Percentiles rank a stretch among this genome's conserved stretches.
phyloP scores from a whole-genome alignment of 1,140 invertebrate species.

The Drosophila watanabei region DNA sequence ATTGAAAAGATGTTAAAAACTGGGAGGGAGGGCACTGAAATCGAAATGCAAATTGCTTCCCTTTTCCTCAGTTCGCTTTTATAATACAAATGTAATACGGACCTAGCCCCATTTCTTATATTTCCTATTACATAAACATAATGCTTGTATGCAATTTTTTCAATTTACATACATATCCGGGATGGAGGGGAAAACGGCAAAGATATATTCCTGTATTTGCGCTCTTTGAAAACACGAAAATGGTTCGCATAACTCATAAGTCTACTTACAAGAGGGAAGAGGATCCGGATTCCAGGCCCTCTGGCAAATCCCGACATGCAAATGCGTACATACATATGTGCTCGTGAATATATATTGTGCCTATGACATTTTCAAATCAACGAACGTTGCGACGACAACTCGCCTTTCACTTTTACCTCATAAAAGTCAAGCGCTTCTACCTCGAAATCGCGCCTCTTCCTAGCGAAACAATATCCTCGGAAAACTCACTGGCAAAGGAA shows the following conservation, averaged over 20 bases:
- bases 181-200: not conserved
- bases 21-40: conserved; percentile 8
- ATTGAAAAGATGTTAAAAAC: conserved; percentile 36
- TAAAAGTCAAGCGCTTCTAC: conserved; percentile 45
- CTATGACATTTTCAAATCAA: conserved; percentile 74
- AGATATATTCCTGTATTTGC: conserved; percentile 32
- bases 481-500: conserved; percentile 6
- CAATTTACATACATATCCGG: conserved; percentile 47
- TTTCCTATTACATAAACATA: conserved; percentile 56
- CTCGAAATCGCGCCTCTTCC: conserved; percentile 34
- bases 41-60: conserved; percentile 43
- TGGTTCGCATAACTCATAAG: conserved; percentile 57
- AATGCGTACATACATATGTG: conserved; percentile 24
- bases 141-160: conserved; percentile 46
- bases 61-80: not conserved
- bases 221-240: conserved; percentile 53
- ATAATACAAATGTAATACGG: conserved; percentile 46
- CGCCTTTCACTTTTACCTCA: conserved; percentile 71
- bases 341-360: conserved; percentile 26
- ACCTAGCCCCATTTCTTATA: conserved; percentile 35
- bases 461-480: conserved; percentile 64
- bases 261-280: conserved; percentile 22
- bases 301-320: conserved; percentile 41
- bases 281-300: conserved; percentile 13
- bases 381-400: conserved; percentile 52